Conservation (phyloP, 1,140 invertebrate genomes). For the Ridgeia piscesae region DNA sequence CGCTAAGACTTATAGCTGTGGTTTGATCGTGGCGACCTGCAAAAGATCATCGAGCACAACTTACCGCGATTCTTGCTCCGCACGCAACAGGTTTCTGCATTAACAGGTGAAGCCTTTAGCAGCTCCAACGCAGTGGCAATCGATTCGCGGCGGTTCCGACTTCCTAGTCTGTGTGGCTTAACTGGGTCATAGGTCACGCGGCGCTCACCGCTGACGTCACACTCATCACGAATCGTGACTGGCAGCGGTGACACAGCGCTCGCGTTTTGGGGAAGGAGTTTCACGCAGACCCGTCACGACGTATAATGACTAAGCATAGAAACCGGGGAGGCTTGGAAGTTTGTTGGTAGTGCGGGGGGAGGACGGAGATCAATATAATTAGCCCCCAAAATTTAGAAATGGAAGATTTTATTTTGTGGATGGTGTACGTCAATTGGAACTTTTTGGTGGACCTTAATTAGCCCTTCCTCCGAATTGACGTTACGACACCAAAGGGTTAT, state of each 20-base stretch:
- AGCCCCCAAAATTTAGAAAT: no score
- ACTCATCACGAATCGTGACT: background rate
- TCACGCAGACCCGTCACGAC: background rate
- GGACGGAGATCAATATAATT: no score
- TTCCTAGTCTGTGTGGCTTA: background rate
- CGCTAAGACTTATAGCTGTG: background rate
- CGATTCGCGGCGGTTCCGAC: background rate
- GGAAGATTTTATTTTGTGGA: no score
- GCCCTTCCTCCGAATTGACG: no score
- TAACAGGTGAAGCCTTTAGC: background rate
- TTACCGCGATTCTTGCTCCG: constrained; percentile 3
- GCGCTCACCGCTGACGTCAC: background rate
- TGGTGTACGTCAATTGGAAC: no score
- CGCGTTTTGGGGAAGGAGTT: background rate
- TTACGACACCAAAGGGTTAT: no score
- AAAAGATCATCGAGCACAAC: background rate
- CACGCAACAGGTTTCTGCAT: background rate
- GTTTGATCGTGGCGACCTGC: background rate
- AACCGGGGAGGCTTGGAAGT: no score
- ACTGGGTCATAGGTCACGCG: background rate
- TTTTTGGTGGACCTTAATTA: no score
- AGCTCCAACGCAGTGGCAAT: background rate
- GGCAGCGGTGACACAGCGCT: background rate
- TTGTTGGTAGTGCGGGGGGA: no score
- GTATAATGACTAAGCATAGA: background rate